Conservation (phyloP, 1,140 invertebrate species). For the Brachionus rubens region DNA sequence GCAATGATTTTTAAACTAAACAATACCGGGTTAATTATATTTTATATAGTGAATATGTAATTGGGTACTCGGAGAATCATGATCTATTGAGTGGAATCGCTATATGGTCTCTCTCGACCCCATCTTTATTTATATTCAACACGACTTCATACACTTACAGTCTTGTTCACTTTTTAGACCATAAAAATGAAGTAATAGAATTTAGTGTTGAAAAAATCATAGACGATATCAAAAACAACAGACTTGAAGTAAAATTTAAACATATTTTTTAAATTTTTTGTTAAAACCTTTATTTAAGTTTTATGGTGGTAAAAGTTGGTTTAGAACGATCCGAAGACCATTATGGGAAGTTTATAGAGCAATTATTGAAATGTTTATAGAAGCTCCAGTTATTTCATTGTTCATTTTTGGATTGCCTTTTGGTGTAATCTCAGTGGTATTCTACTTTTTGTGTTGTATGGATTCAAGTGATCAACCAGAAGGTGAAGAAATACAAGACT, state of each 20-base stretch:
- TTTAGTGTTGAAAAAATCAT: constrained; percentile 14
- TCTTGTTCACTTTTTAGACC: constrained; percentile 19
- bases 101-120: constrained; percentile 34
- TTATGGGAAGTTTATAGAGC: constrained; percentile 44
- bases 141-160: constrained; percentile 24
- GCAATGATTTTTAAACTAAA: neutral
- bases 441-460: constrained; percentile 42
- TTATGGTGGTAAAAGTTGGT: constrained; percentile 12
- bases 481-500: constrained; percentile 12
- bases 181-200: neutral
- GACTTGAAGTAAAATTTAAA: neutral
- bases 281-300: neutral
- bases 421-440: constrained; percentile 34
- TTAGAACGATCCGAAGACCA: neutral
- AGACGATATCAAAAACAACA: constrained; percentile 6
- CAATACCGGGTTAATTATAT: neutral
- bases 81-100: constrained; percentile 40
- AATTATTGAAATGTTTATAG: constrained; percentile 46
- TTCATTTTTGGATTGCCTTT: constrained; percentile 39
- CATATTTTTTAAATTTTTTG: neutral
- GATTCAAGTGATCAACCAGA: constrained; percentile 26
- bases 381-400: constrained; percentile 41
- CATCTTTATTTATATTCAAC: constrained; percentile 28
- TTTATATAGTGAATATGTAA: constrained; percentile 25
- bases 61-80: constrained; percentile 20